These are phyloP conservation scores for Tauraco hartlaubi DNA, from an alignment of 2,797 vertebrate genomes.

Conservation along the genomic window DNA sequence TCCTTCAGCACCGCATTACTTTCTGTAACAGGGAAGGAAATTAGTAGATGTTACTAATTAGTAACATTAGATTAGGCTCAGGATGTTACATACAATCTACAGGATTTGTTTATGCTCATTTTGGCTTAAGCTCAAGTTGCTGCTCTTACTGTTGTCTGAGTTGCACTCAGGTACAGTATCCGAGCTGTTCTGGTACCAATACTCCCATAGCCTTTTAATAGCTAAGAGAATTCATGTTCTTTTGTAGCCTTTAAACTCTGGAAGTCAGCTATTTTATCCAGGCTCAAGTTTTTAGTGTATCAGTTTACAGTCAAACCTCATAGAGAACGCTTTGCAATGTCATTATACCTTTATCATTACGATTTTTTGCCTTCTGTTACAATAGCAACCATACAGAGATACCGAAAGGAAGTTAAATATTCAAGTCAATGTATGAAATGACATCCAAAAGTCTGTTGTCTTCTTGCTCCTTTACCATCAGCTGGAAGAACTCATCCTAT, in stretches of 20 bases:
- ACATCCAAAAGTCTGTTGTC: neutral
- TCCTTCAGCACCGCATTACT: neutral
- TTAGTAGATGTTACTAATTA: neutral
- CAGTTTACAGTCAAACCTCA: neutral
- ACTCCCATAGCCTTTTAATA: neutral
- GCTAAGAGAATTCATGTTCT: neutral
- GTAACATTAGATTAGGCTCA: neutral
- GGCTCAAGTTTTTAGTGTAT: neutral
- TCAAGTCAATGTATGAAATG: neutral
- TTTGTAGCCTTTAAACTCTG: neutral
- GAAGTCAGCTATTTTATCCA: neutral
- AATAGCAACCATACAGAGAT: neutral
- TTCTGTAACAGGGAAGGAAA: neutral
- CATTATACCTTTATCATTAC: neutral
- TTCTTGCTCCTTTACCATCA: neutral
- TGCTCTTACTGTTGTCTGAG: neutral
- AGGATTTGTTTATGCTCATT: neutral
- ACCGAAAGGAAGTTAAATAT: neutral
- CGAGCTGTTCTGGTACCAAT: neutral
- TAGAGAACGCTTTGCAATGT: neutral
- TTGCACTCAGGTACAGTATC: neutral
- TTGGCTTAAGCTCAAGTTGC: neutral
- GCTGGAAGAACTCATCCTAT: neutral
- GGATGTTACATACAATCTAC: neutral
- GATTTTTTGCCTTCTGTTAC: neutral